Evolutionary conservation across 2,888 invertebrate species (phyloP), one percentile per base, ranked within the genome.

Genomic region (Sinodicranocentrus sp.): DNA sequence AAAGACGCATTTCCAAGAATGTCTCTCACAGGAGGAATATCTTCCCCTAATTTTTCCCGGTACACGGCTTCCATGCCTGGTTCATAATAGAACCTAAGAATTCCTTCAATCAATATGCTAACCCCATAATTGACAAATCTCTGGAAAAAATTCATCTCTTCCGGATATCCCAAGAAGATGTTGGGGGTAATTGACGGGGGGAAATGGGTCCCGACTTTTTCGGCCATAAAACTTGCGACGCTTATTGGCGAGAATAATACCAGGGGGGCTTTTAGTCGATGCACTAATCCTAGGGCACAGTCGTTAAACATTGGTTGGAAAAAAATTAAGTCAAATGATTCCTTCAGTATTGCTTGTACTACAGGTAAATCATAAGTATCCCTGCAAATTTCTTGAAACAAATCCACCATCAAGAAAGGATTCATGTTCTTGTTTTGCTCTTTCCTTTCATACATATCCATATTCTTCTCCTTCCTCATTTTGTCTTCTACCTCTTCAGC

Each of bases 81-180:
- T 48, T 91, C 89, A 78, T 90, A 90, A 43, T 88, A 89, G 67
- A 89, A 89, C 63, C 90, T 88, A 1, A 91, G 86, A 63, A 90
- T 87, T 0, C 89, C 76, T 25, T 91, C 90, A 52, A 91, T 90
- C 48, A 90, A 90, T 1, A 91, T 70, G 0, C 90, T 89, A 0
- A 76, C 17, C n/a, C 88, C 68, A 6, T 88, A 84, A 84, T 90
- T 90, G 6, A 86, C 17, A 13, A 88, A 26, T 76, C 90, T 86
- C 77, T 90, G 86, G n/a, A 2, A 33, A 63, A 90, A 89, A 5
- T 71, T 85, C 90, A 90, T 90, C 0, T 84, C 84, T 15, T 85
- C 84, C 10, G 87, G 76, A 71, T 85, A 89, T 0, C 86, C 84
- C 5, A 87, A 72, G 76, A 90, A 89, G 1, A 88, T 25, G 73